Evolutionary conservation across 2,888 invertebrate species (phyloP).

Genomic region (Aphidius colemani): DNA sequence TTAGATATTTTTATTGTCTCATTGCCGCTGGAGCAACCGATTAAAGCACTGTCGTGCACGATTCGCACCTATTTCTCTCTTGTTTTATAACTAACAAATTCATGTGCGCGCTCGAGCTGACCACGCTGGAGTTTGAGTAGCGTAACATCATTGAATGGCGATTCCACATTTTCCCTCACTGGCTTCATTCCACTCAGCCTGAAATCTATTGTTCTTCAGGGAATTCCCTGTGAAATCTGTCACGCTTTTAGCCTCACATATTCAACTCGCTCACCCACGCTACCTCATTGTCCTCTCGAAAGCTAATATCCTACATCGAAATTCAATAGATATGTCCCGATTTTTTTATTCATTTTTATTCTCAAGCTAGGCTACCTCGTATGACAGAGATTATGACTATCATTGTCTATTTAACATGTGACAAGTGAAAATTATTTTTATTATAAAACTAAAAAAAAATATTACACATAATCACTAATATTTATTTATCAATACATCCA

Average conservation of each 20-base stretch:
- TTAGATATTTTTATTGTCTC: constrained; percentile 17
- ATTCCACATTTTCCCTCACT: constrained; percentile 46
- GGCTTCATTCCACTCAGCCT: constrained; percentile 42
- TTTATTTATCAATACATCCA: constrained; percentile 12
- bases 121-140: constrained; percentile 51
- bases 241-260: constrained; percentile 37
- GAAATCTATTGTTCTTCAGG: constrained; percentile 53
- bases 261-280: constrained; percentile 6
- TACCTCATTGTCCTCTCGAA: constrained; percentile 23
- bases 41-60: constrained; percentile 22
- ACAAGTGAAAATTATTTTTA: too few relatives aligned
- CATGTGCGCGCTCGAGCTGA: constrained; percentile 37
- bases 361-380: neutral
- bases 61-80: constrained; percentile 2
- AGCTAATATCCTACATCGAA: constrained; percentile 27
- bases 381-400: constrained; percentile 21
- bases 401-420: neutral
- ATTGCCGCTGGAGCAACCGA: constrained; percentile 26
- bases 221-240: constrained; percentile 49
- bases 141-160: constrained; percentile 53
- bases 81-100: constrained; percentile 14
- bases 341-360: neutral
- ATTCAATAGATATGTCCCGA: constrained; percentile 9
- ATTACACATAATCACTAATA: too few relatives aligned
- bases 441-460: too few relatives aligned